A percentile compares a stretch with the other conserved stretches of the same genome.
Evolutionary conservation across 2,113 vertebrate species (phyloP).

Genomic region (Hypomesus transpacificus): DNA sequence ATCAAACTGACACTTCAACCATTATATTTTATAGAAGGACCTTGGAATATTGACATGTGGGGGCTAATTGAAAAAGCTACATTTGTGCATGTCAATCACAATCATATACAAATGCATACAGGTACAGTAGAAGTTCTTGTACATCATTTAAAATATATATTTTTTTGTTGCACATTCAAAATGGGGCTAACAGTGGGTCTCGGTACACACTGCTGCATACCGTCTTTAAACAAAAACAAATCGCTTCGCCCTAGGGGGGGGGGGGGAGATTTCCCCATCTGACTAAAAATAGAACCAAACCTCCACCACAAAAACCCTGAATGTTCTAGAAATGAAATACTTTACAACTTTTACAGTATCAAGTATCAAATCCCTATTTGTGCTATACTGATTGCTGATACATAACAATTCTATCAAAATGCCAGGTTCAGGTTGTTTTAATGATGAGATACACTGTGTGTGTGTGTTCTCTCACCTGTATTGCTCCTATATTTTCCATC

Average conservation of each 20-base stretch:
- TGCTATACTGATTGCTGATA: not conserved
- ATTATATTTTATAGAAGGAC: too few relatives aligned
- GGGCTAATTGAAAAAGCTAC: too few relatives aligned
- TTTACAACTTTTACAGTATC: too few relatives aligned
- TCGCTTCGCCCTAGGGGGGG: not conserved
- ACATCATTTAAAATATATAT: too few relatives aligned
- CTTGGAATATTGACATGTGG: too few relatives aligned
- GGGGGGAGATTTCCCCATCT: not conserved
- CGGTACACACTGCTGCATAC: not conserved
- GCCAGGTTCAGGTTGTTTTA: not conserved
- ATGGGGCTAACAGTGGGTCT: too few relatives aligned
- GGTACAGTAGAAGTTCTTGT: too few relatives aligned
- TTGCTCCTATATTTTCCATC: conserved; percentile 87
- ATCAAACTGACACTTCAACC: too few relatives aligned
- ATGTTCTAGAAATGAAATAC: not conserved
- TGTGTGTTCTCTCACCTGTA: conserved; percentile 76
- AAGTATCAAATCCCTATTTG: not conserved
- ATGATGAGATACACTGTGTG: not conserved
- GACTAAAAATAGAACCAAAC: not conserved
- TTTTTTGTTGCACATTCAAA: too few relatives aligned
- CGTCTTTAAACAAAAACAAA: not conserved
- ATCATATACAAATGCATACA: too few relatives aligned
- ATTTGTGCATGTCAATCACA: too few relatives aligned
- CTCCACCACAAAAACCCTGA: not conserved
- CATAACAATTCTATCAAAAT: not conserved